phyloP scores from a whole-genome alignment of 2,797 vertebrate species.

The Eulemur mongoz region DNA sequence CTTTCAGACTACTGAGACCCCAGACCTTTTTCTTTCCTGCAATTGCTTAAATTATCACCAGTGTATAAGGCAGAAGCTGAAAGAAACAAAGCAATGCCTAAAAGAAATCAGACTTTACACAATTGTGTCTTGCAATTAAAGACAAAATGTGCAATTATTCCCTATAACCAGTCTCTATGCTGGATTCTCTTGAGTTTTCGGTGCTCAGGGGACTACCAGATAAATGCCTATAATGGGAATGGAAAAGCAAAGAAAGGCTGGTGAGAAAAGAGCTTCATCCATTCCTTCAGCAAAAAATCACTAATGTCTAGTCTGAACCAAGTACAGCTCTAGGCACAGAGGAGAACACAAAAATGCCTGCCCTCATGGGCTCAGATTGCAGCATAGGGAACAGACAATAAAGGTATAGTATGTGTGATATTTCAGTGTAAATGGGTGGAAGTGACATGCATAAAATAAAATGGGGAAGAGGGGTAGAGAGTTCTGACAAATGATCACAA shows the following conservation, averaged over 20 bases:
- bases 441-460: neutral
- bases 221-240: neutral
- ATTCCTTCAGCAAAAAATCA: neutral
- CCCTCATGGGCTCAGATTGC: neutral
- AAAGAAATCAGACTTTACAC: neutral
- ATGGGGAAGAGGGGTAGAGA: neutral
- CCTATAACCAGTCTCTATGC: neutral
- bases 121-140: neutral
- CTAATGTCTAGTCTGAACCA: neutral
- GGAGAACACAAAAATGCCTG: neutral
- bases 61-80: neutral
- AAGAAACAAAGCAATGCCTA: neutral
- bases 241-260: neutral
- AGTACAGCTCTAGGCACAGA: neutral
- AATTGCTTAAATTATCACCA: neutral
- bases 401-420: neutral
- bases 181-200: neutral
- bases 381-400: neutral
- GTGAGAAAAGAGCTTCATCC: neutral
- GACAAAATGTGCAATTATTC: neutral
- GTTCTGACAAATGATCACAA: neutral
- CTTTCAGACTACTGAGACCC: neutral
- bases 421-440: neutral
- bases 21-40: neutral
- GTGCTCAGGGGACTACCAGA: neutral